Evolutionary conservation across 2,113 vertebrate genomes (phyloP).

Genomic region (Oreochromis niloticus): DNA sequence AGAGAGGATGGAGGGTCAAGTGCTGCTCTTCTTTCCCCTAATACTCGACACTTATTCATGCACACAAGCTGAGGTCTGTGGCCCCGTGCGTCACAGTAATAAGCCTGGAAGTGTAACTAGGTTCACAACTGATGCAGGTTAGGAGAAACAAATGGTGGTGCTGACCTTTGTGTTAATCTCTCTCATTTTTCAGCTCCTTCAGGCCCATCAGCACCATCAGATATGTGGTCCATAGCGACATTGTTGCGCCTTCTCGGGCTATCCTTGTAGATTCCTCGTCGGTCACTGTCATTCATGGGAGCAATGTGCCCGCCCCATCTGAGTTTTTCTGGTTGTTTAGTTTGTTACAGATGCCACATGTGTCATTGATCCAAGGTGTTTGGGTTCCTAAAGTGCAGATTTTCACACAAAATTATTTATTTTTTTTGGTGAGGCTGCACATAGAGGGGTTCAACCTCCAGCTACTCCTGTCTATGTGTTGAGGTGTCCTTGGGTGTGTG

Average conservation of each 20-base stretch:
- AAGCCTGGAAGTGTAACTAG: background rate
- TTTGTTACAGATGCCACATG: background rate
- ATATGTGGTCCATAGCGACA: background rate
- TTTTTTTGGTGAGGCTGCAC: background rate
- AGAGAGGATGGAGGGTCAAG: conserved; percentile 48
- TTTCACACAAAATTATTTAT: background rate
- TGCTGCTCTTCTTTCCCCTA: background rate
- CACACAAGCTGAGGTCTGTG: background rate
- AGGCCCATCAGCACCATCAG: background rate
- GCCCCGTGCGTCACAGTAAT: background rate
- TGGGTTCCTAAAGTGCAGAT: background rate
- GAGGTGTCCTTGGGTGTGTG: fast-evolving
- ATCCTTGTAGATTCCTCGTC: background rate
- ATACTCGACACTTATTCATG: conserved; percentile 2
- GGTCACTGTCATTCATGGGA: background rate
- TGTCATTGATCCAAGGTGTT: background rate
- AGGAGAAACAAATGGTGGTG: background rate
- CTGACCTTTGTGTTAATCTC: conserved; percentile 35
- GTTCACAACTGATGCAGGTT: background rate
- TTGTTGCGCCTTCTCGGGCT: background rate
- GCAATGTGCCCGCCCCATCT: fast-evolving
- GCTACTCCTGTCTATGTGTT: background rate
- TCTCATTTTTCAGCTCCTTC: conserved; percentile 9
- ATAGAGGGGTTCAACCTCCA: background rate
- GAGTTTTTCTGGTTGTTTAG: background rate